Evolutionary conservation across 2,113 vertebrate genomes (phyloP).

Genomic region (Felis catus): DNA sequence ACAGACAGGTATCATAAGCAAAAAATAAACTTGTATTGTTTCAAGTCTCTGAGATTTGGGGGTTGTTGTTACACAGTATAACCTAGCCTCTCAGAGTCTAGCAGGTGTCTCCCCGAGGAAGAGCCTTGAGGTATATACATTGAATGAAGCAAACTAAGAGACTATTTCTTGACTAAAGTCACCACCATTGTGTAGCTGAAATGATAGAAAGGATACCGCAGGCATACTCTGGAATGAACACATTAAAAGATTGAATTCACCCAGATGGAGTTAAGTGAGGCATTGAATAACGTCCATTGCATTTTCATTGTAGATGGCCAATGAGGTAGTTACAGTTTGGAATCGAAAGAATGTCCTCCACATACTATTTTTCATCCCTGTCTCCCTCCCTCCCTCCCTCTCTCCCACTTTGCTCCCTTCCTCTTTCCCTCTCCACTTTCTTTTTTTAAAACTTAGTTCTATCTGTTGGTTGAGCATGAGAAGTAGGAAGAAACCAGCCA

Average conservation of each 20-base stretch:
- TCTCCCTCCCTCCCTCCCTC: neutral
- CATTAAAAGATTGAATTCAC: neutral
- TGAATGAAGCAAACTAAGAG: neutral
- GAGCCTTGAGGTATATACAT: neutral
- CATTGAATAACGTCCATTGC: neutral
- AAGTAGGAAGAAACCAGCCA: slow-evolving; percentile 21
- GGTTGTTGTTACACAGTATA: neutral
- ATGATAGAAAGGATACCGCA: neutral
- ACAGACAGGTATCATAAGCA: neutral
- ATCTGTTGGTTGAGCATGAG: neutral
- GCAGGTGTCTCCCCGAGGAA: neutral
- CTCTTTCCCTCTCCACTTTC: too few species aligned
- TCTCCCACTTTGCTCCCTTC: neutral
- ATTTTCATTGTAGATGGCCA: neutral
- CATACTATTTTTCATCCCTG: neutral
- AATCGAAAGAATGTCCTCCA: neutral
- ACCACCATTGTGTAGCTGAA: neutral
- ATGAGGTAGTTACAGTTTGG: neutral
- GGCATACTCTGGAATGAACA: neutral
- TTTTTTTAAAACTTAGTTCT: slow-evolving; percentile 31
- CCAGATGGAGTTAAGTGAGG: neutral
- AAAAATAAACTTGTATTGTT: neutral
- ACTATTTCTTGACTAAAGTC: neutral
- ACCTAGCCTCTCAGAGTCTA: neutral
- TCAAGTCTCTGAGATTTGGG: neutral